Percentiles rank a stretch among this genome's conserved stretches.
Conservation (phyloP, 1,140 invertebrate genomes). For the Drosophila sturtevanti region DNA sequence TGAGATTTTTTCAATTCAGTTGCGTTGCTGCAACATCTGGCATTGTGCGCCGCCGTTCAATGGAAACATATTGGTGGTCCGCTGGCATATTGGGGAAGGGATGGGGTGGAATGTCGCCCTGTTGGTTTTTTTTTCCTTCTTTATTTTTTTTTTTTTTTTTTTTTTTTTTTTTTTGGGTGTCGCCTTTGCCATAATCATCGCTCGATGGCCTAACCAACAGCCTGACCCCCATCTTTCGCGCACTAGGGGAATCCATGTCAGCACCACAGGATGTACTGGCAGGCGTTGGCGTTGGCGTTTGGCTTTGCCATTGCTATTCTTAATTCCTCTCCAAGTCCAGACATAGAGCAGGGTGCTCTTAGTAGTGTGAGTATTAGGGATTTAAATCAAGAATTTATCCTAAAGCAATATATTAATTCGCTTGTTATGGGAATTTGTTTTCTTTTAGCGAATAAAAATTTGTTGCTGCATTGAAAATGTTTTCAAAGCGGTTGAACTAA, state of each 20-base stretch:
- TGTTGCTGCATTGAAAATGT: too few relatives aligned
- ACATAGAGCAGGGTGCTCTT: slow-evolving; percentile 14
- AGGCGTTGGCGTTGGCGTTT: background rate
- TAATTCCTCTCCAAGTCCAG: slow-evolving; percentile 44
- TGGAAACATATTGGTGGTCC: slow-evolving; percentile 66
- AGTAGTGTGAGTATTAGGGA: background rate
- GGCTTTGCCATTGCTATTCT: slow-evolving; percentile 23
- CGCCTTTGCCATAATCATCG: slow-evolving; percentile 16
- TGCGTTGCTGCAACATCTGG: slow-evolving; percentile 53
- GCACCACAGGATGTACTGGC: slow-evolving; percentile 45
- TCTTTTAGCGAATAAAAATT: too few relatives aligned
- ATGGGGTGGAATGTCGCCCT: slow-evolving; percentile 21
- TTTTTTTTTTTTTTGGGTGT: slow-evolving; percentile 5
- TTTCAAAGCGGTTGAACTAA: too few relatives aligned
- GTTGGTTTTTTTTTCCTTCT: too few relatives aligned
- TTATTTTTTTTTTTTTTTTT: too few relatives aligned
- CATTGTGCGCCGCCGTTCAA: slow-evolving; percentile 60
- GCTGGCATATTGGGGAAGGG: slow-evolving; percentile 18
- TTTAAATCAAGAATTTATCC: background rate
- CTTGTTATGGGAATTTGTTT: background rate
- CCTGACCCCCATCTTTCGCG: background rate
- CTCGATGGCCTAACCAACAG: slow-evolving; percentile 1
- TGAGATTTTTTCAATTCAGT: slow-evolving; percentile 21
- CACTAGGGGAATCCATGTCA: slow-evolving; percentile 37
- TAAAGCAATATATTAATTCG: background rate